A percentile compares a stretch with the other conserved stretches of the same genome.
Evolutionary conservation across 2,113 vertebrate species (phyloP).

Genomic region (Herpetotheres cachinnans): DNA sequence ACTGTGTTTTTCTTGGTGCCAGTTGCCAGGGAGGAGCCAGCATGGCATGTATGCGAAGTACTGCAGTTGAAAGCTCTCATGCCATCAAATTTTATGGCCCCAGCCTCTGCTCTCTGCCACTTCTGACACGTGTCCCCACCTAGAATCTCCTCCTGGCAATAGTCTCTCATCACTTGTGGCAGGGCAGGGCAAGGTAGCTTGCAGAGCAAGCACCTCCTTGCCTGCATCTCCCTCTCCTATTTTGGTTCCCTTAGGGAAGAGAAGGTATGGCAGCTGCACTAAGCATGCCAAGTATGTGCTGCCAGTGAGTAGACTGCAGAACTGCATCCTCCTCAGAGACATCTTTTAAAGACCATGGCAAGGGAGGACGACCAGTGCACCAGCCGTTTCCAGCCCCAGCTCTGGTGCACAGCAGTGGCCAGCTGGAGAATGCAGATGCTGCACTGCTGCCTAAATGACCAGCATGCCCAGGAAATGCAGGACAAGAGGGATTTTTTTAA

Average conservation of each 20-base stretch:
- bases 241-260: background rate
- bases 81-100: background rate
- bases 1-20: background rate
- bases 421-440: background rate
- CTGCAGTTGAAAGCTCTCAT: background rate
- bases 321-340: background rate
- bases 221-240: background rate
- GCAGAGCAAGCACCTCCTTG: background rate
- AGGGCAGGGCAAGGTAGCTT: background rate
- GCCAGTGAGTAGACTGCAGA: background rate
- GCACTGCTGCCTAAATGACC: background rate
- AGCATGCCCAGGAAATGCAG: background rate
- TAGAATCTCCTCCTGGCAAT: background rate
- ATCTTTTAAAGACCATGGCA: background rate
- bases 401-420: background rate
- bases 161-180: accelerated
- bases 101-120: background rate
- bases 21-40: background rate
- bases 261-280: background rate
- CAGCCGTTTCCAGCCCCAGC: background rate
- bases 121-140: background rate
- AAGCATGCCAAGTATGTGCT: background rate
- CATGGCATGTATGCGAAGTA: background rate
- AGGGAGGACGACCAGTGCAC: background rate
- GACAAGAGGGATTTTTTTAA: background rate